These are phyloP conservation scores for Poecilobothrus nobilitatus DNA, from an alignment of 2,888 invertebrate species.

Conservation along the genomic window DNA sequence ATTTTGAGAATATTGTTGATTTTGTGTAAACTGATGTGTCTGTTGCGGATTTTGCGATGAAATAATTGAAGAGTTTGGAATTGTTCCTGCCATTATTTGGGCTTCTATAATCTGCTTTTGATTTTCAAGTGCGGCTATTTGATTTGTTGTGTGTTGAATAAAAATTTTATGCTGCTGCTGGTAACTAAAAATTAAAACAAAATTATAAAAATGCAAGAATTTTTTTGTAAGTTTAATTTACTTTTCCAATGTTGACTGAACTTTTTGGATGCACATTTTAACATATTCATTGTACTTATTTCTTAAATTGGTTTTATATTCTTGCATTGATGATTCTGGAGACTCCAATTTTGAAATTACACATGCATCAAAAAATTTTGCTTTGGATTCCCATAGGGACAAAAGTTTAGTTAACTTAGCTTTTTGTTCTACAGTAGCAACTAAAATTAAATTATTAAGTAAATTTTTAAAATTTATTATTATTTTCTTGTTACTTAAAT, in stretches of 20 bases:
- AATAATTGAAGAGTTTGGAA: conserved; percentile 30
- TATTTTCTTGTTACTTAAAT: conserved; percentile 52
- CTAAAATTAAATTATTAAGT: conserved; percentile 43
- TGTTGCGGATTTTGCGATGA: conserved; percentile 30
- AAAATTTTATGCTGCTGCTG: conserved; percentile 94
- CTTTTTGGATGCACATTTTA: conserved; percentile 65
- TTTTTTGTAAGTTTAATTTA: conserved; percentile 30
- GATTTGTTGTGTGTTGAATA: conserved; percentile 81
- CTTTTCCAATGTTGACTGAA: conserved; percentile 76
- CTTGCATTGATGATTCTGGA: conserved; percentile 78
- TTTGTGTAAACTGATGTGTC: conserved; percentile 42
- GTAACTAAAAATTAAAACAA: conserved; percentile 53
- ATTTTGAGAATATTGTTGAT: conserved; percentile 24
- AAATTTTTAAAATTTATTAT: neutral
- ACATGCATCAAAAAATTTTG: conserved; percentile 73
- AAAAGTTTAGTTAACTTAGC: conserved; percentile 87
- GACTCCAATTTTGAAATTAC: conserved; percentile 81
- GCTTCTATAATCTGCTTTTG: conserved; percentile 58
- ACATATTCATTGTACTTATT: conserved; percentile 71
- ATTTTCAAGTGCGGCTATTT: conserved; percentile 75
- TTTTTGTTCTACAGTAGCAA: conserved; percentile 78
- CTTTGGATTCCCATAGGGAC: conserved; percentile 94
- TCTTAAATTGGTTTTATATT: conserved; percentile 78
- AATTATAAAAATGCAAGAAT: neutral
- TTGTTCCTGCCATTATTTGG: conserved; percentile 32